Evolutionary conservation across 2,888 invertebrate genomes (phyloP).

Genomic region (Watsonalla cultraria): DNA sequence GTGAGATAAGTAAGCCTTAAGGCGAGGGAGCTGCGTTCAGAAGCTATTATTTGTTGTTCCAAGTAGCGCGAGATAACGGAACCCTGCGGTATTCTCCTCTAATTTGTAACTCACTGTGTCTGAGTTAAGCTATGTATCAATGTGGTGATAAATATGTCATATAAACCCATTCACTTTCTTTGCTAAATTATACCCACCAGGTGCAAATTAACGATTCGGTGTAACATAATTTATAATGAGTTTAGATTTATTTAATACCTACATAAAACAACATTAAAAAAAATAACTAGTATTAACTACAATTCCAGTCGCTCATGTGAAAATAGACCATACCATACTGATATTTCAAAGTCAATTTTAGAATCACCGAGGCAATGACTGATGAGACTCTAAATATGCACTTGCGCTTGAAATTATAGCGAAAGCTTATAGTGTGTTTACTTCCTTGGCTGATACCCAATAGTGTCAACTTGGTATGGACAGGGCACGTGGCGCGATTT

Average conservation of each 20-base stretch:
- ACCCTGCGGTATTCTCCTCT: slow-evolving; percentile 47
- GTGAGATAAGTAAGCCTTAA: slow-evolving; percentile 40
- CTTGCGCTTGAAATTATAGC: slow-evolving; percentile 29
- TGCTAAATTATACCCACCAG: no score
- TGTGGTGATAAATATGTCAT: not conserved
- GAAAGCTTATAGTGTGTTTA: slow-evolving; percentile 30
- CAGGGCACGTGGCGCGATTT: slow-evolving; percentile 70
- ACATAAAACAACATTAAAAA: not conserved
- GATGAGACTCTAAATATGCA: slow-evolving; percentile 15
- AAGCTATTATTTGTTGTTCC: slow-evolving; percentile 19
- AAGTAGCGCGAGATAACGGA: slow-evolving; percentile 40
- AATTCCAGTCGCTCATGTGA: no score
- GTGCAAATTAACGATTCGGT: no score
- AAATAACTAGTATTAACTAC: not conserved
- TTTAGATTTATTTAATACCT: not conserved
- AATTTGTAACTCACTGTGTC: slow-evolving; percentile 65
- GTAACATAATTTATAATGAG: no score
- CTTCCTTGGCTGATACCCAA: slow-evolving; percentile 59
- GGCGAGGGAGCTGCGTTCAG: slow-evolving; percentile 34
- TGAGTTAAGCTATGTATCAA: slow-evolving; percentile 31
- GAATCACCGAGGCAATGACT: slow-evolving; percentile 12
- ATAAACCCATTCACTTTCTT: no score
- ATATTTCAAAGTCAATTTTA: slow-evolving; percentile 8
- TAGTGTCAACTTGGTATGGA: slow-evolving; percentile 72
- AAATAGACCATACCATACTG: not conserved